These are phyloP conservation scores for Theonella swinhoei DNA, from an alignment of 37 sponge, comb jelly and placozoan genomes.

Conservation along the genomic window DNA sequence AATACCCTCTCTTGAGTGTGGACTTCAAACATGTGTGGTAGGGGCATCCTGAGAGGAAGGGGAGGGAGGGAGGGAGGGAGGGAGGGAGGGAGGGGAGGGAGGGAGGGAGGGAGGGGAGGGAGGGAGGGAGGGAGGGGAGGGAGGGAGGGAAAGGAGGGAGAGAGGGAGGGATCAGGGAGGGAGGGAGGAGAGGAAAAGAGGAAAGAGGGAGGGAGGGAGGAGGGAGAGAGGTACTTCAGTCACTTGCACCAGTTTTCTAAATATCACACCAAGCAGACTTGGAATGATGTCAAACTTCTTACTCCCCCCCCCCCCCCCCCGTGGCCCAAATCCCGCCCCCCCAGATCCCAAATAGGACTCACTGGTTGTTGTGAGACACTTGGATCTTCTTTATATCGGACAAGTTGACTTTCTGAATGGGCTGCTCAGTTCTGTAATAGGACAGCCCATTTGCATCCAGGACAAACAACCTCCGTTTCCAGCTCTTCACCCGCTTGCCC, in stretches of 20 bases:
- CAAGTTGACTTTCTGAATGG: slow-evolving; percentile 34
- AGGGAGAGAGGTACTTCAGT: too few relatives aligned
- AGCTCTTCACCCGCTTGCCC: slow-evolving; percentile 69
- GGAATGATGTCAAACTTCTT: too few relatives aligned
- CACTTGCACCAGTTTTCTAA: too few relatives aligned
- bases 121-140: not conserved
- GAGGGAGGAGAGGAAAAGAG: not conserved
- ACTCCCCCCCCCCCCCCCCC: too few relatives aligned
- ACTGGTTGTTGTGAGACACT: not conserved
- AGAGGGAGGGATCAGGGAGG: not conserved
- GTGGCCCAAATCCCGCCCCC: too few relatives aligned
- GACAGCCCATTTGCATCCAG: slow-evolving; percentile 55
- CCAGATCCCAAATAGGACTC: too few relatives aligned
- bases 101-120: not conserved
- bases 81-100: not conserved
- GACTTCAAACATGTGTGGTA: slow-evolving; percentile 68
- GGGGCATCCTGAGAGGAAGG: not conserved
- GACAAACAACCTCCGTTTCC: slow-evolving; percentile 79
- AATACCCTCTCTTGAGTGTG: slow-evolving; percentile 50
- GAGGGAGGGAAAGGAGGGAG: not conserved
- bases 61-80: not conserved
- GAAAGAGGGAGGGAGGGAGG: too few relatives aligned
- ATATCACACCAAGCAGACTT: too few relatives aligned
- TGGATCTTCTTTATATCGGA: slow-evolving; percentile 50
- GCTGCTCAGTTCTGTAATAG: slow-evolving; percentile 80